phyloP scores from a whole-genome alignment of 2,888 invertebrate species.

The Caenorhabditis plicata region DNA sequence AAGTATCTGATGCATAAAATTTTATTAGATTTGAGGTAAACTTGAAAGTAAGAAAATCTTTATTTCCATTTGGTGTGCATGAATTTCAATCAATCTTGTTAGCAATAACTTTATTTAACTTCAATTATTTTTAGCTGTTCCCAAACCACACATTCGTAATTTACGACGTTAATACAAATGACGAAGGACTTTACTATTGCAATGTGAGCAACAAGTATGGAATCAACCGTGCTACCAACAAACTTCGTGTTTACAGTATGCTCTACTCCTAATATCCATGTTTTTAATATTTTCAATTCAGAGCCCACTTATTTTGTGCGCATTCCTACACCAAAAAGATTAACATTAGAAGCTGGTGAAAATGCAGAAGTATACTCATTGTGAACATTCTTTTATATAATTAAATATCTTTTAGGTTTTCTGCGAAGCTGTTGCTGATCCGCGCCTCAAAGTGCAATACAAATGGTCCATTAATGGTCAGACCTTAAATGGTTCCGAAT shows the following conservation, averaged over 20 bases:
- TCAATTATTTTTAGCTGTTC: conserved; percentile 55
- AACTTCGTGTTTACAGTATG: conserved; percentile 63
- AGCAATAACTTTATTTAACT: too few species aligned
- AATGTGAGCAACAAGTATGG: conserved; percentile 66
- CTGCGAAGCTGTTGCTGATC: conserved; percentile 60
- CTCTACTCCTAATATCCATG: conserved; percentile 1
- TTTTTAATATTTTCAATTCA: conserved; percentile 13
- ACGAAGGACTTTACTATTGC: conserved; percentile 65
- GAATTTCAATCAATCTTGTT: too few species aligned
- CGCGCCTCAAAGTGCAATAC: conserved; percentile 54
- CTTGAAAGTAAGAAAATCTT: too few species aligned
- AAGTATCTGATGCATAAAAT: too few species aligned
- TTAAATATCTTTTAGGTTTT: too few species aligned
- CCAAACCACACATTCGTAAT: conserved; percentile 63
- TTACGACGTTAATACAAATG: conserved; percentile 52
- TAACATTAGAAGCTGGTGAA: conserved; percentile 56
- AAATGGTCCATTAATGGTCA: conserved; percentile 59
- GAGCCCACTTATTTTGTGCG: conserved; percentile 62
- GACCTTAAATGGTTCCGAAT: conserved; percentile 37
- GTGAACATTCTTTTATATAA: too few species aligned
- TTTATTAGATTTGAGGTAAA: too few species aligned
- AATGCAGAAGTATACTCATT: conserved; percentile 42
- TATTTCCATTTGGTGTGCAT: too few species aligned
- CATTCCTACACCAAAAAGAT: conserved; percentile 53
- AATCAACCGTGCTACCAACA: conserved; percentile 60